phyloP scores from a whole-genome alignment of 2,888 invertebrate genomes.

The Oscheius sp. region DNA sequence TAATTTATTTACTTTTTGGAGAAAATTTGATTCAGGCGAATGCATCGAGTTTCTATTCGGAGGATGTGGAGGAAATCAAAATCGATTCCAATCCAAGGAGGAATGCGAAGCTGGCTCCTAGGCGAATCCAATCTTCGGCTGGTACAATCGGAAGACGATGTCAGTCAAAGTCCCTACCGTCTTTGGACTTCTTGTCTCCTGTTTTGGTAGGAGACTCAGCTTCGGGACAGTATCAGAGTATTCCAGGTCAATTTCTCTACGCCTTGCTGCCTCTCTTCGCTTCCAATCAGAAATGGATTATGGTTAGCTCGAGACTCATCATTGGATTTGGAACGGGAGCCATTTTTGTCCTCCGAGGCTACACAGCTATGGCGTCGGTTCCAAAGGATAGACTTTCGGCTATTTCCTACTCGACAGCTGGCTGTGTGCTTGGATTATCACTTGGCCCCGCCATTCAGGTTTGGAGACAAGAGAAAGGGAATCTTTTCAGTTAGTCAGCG shows the following conservation, averaged over 20 bases:
- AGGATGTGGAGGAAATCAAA: conserved; percentile 64
- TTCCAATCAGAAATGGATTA: conserved; percentile 38
- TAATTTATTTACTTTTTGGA: too few relatives aligned
- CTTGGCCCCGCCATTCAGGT: conserved; percentile 50
- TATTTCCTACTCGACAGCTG: conserved; percentile 49
- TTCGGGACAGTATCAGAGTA: not conserved
- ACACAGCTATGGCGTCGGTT: conserved; percentile 44
- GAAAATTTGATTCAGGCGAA: conserved; percentile 40
- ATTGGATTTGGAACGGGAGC: conserved; percentile 47
- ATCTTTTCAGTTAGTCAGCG: conserved; percentile 25
- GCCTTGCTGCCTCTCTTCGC: conserved; percentile 34
- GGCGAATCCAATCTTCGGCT: conserved; percentile 46
- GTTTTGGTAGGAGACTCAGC: conserved; percentile 8
- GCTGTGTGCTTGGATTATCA: conserved; percentile 47
- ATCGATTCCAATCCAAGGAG: conserved; percentile 51
- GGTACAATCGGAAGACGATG: conserved; percentile 41
- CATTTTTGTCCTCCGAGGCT: conserved; percentile 44
- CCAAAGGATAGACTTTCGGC: conserved; percentile 48
- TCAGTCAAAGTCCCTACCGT: conserved; percentile 18
- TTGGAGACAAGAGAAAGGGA: not conserved
- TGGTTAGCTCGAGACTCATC: conserved; percentile 39
- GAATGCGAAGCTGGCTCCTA: conserved; percentile 57
- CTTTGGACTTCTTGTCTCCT: conserved; percentile 38
- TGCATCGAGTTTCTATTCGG: conserved; percentile 61
- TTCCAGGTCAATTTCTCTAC: conserved; percentile 40